phyloP scores from a whole-genome alignment of 64 coral and sea anemone genomes.

The Dendrophyllia cribrosa region DNA sequence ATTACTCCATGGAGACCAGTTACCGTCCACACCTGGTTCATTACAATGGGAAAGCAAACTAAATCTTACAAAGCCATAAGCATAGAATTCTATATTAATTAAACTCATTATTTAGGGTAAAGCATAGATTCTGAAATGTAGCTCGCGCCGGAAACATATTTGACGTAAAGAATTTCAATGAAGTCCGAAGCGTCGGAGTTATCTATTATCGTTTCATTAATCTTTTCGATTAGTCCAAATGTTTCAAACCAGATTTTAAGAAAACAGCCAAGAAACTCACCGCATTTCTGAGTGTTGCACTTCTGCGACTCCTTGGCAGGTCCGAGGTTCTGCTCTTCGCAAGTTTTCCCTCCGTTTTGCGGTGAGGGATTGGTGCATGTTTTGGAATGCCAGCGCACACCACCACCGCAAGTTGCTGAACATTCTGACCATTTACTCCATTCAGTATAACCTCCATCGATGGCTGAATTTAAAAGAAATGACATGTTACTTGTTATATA shows the following conservation, averaged over 20 bases:
- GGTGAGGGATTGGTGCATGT: slow-evolving; percentile 92
- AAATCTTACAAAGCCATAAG: too few relatives aligned
- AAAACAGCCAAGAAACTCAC: neutral
- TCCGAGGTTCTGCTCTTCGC: neutral
- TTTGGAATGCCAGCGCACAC: slow-evolving; percentile 70
- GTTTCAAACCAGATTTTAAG: neutral
- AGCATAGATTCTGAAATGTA: too few relatives aligned
- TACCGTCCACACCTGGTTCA: neutral
- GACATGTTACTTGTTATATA: too few relatives aligned
- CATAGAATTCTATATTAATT: too few relatives aligned
- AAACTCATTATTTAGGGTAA: too few relatives aligned
- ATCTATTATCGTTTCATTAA: too few relatives aligned
- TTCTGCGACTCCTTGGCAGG: neutral
- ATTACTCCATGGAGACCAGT: slow-evolving; percentile 51
- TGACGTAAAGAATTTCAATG: too few relatives aligned
- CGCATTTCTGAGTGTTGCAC: slow-evolving; percentile 28
- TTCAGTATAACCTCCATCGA: slow-evolving; percentile 83
- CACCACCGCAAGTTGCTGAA: slow-evolving; percentile 80
- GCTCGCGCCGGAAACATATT: too few relatives aligned
- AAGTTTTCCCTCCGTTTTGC: slow-evolving; percentile 8
- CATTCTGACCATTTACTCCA: slow-evolving; percentile 88
- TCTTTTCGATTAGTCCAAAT: too few relatives aligned
- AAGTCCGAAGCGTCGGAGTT: too few relatives aligned
- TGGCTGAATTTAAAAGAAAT: slow-evolving; percentile 35
- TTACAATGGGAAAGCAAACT: neutral